Evolutionary conservation across 2,113 vertebrate species (phyloP).

Genomic region (Mola mola): DNA sequence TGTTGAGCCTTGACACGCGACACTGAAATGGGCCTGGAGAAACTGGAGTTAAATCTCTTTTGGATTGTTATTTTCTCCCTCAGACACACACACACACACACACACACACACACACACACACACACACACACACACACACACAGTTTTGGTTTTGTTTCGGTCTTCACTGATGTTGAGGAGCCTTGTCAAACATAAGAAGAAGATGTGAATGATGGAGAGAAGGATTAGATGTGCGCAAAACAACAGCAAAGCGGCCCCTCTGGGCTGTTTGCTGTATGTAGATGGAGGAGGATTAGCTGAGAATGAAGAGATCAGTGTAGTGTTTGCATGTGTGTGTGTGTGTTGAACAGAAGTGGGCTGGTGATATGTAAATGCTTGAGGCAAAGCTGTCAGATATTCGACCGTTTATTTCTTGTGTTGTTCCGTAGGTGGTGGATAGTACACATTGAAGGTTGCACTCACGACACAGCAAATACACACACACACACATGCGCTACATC

Average conservation of each 20-base stretch:
- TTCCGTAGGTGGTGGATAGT: conserved; percentile 51
- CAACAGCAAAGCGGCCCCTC: conserved; percentile 54
- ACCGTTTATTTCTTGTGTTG: conserved; percentile 39
- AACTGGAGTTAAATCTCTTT: conserved; percentile 55
- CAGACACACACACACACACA: conserved; percentile 12
- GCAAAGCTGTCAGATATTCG: conserved; percentile 70
- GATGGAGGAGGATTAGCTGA: conserved; percentile 73
- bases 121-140: conserved; percentile 19
- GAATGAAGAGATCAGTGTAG: conserved; percentile 64
- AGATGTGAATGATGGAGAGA: conserved; percentile 65
- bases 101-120: too few species aligned
- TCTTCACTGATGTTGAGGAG: conserved; percentile 54
- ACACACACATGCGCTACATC: conserved; percentile 14
- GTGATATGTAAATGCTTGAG: conserved; percentile 48
- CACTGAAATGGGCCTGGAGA: conserved; percentile 47
- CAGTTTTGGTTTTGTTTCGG: conserved; percentile 28
- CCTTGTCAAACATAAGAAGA: conserved; percentile 68
- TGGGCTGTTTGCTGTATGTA: conserved; percentile 65
- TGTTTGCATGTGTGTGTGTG: conserved; percentile 24
- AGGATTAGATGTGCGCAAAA: conserved; percentile 67
- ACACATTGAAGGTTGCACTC: conserved; percentile 12
- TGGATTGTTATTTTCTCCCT: conserved; percentile 28
- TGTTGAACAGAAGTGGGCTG: conserved; percentile 60
- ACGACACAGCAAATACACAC: neutral
- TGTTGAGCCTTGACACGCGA: conserved; percentile 53